These are phyloP conservation scores for Macrotrachela quadricornifera DNA, from an alignment of 1,140 invertebrate species.

Conservation along the genomic window DNA sequence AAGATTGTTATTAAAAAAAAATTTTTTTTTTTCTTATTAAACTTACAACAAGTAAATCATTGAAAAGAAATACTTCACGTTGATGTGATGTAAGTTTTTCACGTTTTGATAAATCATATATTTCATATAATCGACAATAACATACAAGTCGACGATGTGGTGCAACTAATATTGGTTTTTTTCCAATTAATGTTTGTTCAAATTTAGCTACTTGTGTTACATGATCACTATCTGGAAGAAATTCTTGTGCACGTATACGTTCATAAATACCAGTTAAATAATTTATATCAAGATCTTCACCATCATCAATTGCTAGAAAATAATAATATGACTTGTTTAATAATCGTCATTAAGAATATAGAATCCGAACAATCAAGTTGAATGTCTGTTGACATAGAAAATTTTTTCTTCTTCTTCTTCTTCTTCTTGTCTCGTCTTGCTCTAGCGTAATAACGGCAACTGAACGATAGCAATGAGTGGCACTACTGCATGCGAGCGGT, in stretches of 20 bases:
- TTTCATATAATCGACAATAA: slow-evolving; percentile 92
- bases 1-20: too few species aligned
- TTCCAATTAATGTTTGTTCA: slow-evolving; percentile 86
- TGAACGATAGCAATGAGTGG: too few species aligned
- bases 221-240: slow-evolving; percentile 86
- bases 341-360: too few species aligned
- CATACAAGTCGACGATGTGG: slow-evolving; percentile 90
- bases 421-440: too few species aligned
- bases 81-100: slow-evolving; percentile 84
- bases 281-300: slow-evolving; percentile 70
- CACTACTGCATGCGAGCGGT: too few species aligned
- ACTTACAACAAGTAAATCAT: slow-evolving; percentile 75
- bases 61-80: slow-evolving; percentile 94
- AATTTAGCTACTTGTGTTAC: slow-evolving; percentile 95
- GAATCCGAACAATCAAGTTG: too few species aligned
- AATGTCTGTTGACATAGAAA: too few species aligned
- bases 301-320: slow-evolving; percentile 48
- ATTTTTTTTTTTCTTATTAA: slow-evolving; percentile 2
- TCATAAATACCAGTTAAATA: slow-evolving; percentile 85
- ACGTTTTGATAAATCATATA: slow-evolving; percentile 81
- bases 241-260: slow-evolving; percentile 77
- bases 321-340: too few species aligned
- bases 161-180: slow-evolving; percentile 72
- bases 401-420: too few species aligned
- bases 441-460: too few species aligned